Evolutionary conservation across 2,113 vertebrate species (phyloP), one percentile per base, ranked within the genome.

Genomic region (Neofelis nebulosa): DNA sequence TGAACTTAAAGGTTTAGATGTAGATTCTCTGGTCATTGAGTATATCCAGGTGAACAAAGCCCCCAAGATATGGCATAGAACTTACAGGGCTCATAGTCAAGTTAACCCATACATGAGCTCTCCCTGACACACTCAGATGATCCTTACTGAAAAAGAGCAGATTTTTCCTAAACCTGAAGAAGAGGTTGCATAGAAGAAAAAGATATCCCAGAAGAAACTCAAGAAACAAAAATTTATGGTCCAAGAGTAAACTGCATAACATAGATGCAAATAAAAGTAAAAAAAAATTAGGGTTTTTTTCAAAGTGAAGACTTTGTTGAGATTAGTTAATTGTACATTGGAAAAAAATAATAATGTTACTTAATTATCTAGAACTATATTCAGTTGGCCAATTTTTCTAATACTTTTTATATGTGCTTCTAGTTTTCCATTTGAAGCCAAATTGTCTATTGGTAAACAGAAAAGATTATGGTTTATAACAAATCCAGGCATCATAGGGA

Each of bases 311-410:
- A 71, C 45, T 71, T 86, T 68, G 31, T 89, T 71, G 93, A 91
- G 31, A 89, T 65, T 92, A 66, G 25, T 94, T 45, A 74, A 41
- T n/a, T 91, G 33, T 23, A 73, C 15, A 69, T 66, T 91, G n/a
- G 76, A 76, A 90, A 93, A 69, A 76, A 12, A 90, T 55, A 16
- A 85, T 82, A 61, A 78, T 78, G 41, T 65, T 71, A 63, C n/a
- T 69, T 89, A 65, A 81, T 89, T 97, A 57, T 61, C 29, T 91
- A 65, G 27, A 85, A 92, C 36, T 91, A 79, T 91, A 93, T 68
- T 91, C 31, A 57, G 19, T 90, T 93, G 61, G 23, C 18, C n/a
- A 5, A 38, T 71, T 89, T 96, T 85, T 92, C 78, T 80, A 84
- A 74, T 84, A 74, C 61, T 80, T 61, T 18, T 71, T 81, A 50